These are phyloP conservation scores for Platyrinchus mystaceus DNA, from an alignment of 2,797 vertebrate species.

Conservation along the genomic window DNA sequence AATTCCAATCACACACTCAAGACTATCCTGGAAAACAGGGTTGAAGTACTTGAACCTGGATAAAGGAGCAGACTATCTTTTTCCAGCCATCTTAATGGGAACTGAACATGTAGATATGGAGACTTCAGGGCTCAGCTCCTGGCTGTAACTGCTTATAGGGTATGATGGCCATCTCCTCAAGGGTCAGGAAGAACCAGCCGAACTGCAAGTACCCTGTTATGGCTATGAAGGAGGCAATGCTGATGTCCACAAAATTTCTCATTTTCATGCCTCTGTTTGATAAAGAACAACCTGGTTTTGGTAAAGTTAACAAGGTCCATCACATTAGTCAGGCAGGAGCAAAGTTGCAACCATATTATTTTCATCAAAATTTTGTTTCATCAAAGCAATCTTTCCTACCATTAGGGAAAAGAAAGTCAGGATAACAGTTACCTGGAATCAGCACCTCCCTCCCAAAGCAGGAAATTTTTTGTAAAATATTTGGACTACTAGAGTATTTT, in stretches of 20 bases:
- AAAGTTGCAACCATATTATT: not conserved
- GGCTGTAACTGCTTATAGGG: too few relatives aligned
- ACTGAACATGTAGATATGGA: not conserved
- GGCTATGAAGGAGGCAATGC: not conserved
- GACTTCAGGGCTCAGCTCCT: rapidly evolving
- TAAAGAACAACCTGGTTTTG: not conserved
- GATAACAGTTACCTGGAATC: not conserved
- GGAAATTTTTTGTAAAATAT: not conserved
- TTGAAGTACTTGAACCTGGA: not conserved
- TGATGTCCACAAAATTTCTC: not conserved
- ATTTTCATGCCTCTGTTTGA: not conserved
- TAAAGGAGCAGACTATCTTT: not conserved
- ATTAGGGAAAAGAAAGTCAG: not conserved
- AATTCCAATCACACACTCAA: not conserved
- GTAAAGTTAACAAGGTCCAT: not conserved
- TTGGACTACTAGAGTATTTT: not conserved
- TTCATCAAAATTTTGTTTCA: not conserved
- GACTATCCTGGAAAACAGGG: not conserved
- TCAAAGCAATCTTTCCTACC: not conserved
- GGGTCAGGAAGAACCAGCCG: not conserved
- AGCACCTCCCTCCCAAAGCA: not conserved
- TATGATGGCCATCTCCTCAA: rapidly evolving
- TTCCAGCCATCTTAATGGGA: not conserved
- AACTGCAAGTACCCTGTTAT: not conserved
- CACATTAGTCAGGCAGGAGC: not conserved